Evolutionary conservation across 2,888 invertebrate genomes (phyloP), one percentile per base, ranked within the genome.

Genomic region (Eristalinus aeneus): DNA sequence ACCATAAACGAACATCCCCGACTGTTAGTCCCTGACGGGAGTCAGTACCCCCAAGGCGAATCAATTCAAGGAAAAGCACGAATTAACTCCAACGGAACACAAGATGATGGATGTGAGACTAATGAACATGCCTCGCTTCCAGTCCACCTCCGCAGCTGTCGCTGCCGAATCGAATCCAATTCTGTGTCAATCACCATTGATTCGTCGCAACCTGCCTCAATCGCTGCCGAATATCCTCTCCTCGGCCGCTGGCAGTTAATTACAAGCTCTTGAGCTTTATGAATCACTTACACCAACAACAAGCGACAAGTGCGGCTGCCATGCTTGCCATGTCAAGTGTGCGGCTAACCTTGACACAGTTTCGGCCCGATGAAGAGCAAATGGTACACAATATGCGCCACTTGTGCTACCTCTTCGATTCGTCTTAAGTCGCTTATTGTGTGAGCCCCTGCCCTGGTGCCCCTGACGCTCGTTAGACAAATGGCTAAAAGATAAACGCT

Each of bases 311-410:
- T 56, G 34, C 9, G 22, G 34, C 56, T 68, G 22, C 22, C 22
- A 22, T 68, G 56, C 34, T 5, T 16, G 16, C 46, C 16, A 1
- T 46, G 46, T 46, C 16, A 54, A 54, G 67, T 68, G 54, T 54
- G 54, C 12, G 4, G 69, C 23, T 39, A 71, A 71, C 69, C 69
- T 71, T 71, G 69, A 71, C 69, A 71, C 36, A 71, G 58, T 60
- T 71, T 16, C 20, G 34, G 23, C 2, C 27, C 58, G 32, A 68
- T 56, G 56, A 56, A 68, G 54, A 56, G 34, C 54, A 68, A 23
- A 5, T 23, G 56, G 32, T 56, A 56, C 56, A 68, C 46, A 11
- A 32, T 69, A 36, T 58, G 34, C 27, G 58, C 56, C 58, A 71
- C 69, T 71, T 60, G 69, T 60, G 56, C 54, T 68, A 56, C 56